phyloP scores from a whole-genome alignment of 1,140 invertebrate genomes.

The Pogonus chalceus region DNA sequence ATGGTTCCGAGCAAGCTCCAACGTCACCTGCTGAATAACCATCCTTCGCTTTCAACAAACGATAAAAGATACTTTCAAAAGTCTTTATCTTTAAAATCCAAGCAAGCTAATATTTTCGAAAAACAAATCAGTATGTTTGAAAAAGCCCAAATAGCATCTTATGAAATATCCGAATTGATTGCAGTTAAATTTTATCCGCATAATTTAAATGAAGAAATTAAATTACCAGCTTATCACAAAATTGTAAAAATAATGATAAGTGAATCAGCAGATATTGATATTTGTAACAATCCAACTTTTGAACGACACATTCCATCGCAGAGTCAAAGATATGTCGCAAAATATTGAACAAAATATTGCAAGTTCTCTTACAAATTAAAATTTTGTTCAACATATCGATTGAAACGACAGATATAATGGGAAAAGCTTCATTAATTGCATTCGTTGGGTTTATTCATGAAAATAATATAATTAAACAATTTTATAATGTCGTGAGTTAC shows the following conservation, averaged over 20 bases:
- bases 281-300: conserved; percentile 20
- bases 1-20: conserved; percentile 15
- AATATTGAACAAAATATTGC: conserved; percentile 15
- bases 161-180: conserved; percentile 15
- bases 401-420: conserved; percentile 20
- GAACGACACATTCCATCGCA: conserved; percentile 19
- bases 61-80: conserved; percentile 13
- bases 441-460: conserved; percentile 18
- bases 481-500: conserved; percentile 14
- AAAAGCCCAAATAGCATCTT: conserved; percentile 13
- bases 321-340: conserved; percentile 19
- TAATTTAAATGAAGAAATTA: conserved; percentile 15
- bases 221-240: conserved; percentile 19
- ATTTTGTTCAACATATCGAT: conserved; percentile 19
- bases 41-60: conserved; percentile 16
- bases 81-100: conserved; percentile 11
- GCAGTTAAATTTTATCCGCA: conserved; percentile 13
- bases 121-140: conserved; percentile 11
- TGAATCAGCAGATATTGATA: conserved; percentile 14
- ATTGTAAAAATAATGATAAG: conserved; percentile 18
- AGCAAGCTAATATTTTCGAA: conserved; percentile 12
- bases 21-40: conserved; percentile 13
- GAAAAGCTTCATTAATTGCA: conserved; percentile 19
- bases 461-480: conserved; percentile 16
- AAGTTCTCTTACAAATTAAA: conserved; percentile 17